Percentiles rank a stretch among this genome's conserved stretches.
These are phyloP conservation scores for Ammodytes marinus DNA, from an alignment of 2,113 vertebrate genomes.

Conservation along the genomic window DNA sequence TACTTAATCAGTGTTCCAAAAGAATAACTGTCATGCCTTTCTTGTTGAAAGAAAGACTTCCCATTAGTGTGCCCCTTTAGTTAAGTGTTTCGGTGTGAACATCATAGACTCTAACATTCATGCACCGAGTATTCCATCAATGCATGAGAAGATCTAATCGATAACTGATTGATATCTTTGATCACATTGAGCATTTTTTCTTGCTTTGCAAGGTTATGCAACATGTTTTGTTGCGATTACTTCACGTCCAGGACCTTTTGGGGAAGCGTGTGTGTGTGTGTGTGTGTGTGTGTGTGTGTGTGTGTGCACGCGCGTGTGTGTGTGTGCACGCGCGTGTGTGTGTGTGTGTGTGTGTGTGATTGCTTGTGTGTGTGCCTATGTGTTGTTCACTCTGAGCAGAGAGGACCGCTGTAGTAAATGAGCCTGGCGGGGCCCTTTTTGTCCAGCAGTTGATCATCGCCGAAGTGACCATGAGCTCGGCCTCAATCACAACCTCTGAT, in stretches of 20 bases:
- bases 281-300: constrained; percentile 5
- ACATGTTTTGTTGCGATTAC: neutral
- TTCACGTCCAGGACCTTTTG: constrained; percentile 17
- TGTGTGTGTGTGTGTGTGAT: constrained; percentile 5
- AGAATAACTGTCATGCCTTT: constrained; percentile 55
- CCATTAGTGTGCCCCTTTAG: constrained; percentile 2
- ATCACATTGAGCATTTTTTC: neutral
- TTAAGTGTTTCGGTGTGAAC: neutral
- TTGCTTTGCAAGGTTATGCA: neutral
- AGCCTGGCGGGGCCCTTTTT: constrained; percentile 84
- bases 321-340: constrained; percentile 1
- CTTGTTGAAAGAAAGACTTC: constrained; percentile 26
- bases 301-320: constrained; percentile 8
- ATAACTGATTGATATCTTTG: neutral
- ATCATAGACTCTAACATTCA: neutral
- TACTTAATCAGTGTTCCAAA: constrained; percentile 44
- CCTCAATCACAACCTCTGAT: constrained; percentile 79
- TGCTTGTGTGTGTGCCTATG: neutral
- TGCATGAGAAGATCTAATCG: neutral
- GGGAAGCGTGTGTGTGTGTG: constrained; percentile 7
- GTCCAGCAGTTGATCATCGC: constrained; percentile 88
- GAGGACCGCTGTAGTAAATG: constrained; percentile 85
- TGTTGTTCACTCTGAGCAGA: constrained; percentile 71
- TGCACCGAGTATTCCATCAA: neutral
- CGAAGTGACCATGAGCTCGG: constrained; percentile 85